phyloP scores from a whole-genome alignment of 53 echinoderm and acorn worm species.

The Crossaster papposus region DNA sequence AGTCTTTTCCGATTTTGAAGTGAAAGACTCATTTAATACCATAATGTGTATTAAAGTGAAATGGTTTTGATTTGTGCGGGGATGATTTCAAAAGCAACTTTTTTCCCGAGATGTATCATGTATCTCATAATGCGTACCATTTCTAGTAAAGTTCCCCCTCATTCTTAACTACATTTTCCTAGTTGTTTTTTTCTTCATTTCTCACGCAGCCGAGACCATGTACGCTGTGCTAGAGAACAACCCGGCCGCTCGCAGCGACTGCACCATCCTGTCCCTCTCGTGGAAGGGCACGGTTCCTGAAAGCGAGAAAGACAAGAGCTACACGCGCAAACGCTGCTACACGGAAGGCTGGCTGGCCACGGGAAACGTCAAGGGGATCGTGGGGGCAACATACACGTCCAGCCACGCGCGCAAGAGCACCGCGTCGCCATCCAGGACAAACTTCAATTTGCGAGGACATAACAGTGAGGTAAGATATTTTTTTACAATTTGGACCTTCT shows the following conservation, averaged over 20 bases:
- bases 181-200: background rate
- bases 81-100: too few relatives aligned
- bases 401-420: slow-evolving; percentile 79
- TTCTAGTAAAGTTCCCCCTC: too few relatives aligned
- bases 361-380: slow-evolving; percentile 95
- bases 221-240: slow-evolving; percentile 97
- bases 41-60: too few relatives aligned
- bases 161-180: background rate
- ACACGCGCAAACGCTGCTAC: slow-evolving; percentile 90
- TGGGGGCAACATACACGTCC: slow-evolving; percentile 90
- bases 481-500: background rate
- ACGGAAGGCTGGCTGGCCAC: slow-evolving; percentile 99
- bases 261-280: slow-evolving; percentile 93
- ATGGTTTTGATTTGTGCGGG: too few relatives aligned
- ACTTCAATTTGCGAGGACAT: slow-evolving; percentile 96
- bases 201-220: slow-evolving; percentile 58
- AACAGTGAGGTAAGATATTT: slow-evolving; percentile 86
- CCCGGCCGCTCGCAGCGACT: slow-evolving; percentile 98
- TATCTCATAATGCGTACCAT: too few relatives aligned
- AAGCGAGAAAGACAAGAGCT: slow-evolving; percentile 98
- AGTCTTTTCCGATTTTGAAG: too few relatives aligned
- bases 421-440: slow-evolving; percentile 79
- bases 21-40: too few relatives aligned
- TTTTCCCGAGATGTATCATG: too few relatives aligned
- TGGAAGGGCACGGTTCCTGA: slow-evolving; percentile 98